phyloP scores from a whole-genome alignment of 2,888 invertebrate genomes.

The Stenoptilia bipunctidactyla region DNA sequence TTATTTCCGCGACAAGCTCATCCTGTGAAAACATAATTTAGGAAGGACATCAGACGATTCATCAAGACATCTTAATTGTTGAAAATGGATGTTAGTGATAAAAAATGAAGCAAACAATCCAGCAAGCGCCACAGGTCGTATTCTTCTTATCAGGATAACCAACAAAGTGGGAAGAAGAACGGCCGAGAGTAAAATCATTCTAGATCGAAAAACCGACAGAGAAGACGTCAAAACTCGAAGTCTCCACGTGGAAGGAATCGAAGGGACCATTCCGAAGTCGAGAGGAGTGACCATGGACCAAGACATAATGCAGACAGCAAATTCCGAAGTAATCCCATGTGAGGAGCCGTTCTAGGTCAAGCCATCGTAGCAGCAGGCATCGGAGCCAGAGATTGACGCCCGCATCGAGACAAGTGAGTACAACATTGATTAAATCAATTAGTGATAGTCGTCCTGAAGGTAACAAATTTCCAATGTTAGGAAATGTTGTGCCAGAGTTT shows the following conservation, averaged over 20 bases:
- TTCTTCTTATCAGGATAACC: not conserved
- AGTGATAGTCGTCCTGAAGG: slow-evolving; percentile 2
- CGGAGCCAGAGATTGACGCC: not conserved
- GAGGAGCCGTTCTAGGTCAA: not conserved
- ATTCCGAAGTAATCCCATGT: not conserved
- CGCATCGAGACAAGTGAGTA: not conserved
- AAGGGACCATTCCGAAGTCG: no score
- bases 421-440: slow-evolving; percentile 1
- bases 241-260: not conserved
- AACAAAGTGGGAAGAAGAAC: not conserved
- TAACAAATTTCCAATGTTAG: slow-evolving; percentile 13
- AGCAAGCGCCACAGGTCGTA: not conserved
- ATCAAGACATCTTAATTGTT: no score
- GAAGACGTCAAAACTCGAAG: not conserved
- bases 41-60: no score
- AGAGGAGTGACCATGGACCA: not conserved
- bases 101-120: no score
- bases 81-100: no score
- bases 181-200: not conserved
- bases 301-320: not conserved
- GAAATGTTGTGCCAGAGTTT: slow-evolving; percentile 12
- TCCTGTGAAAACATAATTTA: not conserved
- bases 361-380: no score
- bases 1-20: not conserved
- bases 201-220: not conserved